Evolutionary conservation across 2,888 invertebrate species (phyloP).

Genomic region (Drosophila pegasa): DNA sequence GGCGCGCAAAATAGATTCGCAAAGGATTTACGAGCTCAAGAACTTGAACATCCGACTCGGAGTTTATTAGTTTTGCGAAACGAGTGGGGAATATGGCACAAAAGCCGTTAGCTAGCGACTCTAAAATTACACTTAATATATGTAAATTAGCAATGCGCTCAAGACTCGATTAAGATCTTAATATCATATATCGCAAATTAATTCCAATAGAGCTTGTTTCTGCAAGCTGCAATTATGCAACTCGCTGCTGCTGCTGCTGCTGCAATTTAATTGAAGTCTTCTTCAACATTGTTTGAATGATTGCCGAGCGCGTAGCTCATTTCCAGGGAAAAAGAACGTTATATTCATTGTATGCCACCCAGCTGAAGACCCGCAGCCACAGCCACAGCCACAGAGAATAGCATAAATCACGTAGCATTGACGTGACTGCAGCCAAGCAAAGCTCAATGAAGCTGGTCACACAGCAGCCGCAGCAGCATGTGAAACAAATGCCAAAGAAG

Average conservation of each 20-base stretch:
- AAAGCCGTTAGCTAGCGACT: neutral
- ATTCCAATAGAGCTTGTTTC: neutral
- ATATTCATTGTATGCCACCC: constrained; percentile 69
- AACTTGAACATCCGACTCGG: neutral
- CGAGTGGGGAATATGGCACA: neutral
- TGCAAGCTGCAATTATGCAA: constrained; percentile 60
- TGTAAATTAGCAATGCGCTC: neutral
- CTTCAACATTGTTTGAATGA: constrained; percentile 57
- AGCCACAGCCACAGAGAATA: constrained; percentile 2
- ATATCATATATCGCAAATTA: neutral
- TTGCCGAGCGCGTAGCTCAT: constrained; percentile 49
- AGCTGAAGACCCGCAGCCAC: constrained; percentile 25
- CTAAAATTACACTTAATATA: neutral
- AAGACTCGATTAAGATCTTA: neutral
- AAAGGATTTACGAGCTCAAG: constrained; percentile 2
- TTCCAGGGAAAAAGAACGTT: constrained; percentile 74
- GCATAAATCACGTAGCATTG: constrained; percentile 63
- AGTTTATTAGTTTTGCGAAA: neutral
- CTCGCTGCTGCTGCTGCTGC: constrained; percentile 8
- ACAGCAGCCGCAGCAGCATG: constrained; percentile 40
- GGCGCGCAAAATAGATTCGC: constrained; percentile 30
- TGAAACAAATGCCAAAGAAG: constrained; percentile 48
- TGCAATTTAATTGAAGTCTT: constrained; percentile 65
- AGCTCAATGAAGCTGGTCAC: constrained; percentile 72
- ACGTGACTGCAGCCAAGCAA: constrained; percentile 75